These are phyloP conservation scores for Sebastes baramenuke DNA, from an alignment of 2,797 vertebrate genomes.

Conservation along the genomic window DNA sequence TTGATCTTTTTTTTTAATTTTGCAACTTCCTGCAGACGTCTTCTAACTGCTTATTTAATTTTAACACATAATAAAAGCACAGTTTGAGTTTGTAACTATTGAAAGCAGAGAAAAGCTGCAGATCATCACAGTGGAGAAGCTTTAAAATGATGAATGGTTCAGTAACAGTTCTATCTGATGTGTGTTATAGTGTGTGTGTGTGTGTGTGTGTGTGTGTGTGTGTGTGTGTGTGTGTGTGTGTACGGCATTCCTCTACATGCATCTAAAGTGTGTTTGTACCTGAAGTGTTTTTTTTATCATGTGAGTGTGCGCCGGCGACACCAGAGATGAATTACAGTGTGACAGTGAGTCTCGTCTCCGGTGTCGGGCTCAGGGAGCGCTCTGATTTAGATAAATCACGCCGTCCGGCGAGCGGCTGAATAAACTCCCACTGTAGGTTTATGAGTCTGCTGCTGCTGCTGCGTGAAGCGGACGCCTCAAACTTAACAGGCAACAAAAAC, in stretches of 20 bases:
- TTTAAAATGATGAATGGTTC: not conserved
- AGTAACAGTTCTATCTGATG: not conserved
- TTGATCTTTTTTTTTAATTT: too few species aligned
- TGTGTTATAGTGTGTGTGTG: not conserved
- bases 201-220: not conserved
- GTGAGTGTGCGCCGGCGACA: constrained; percentile 20
- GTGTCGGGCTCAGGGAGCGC: constrained; percentile 43
- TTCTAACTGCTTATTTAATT: not conserved
- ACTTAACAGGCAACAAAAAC: constrained; percentile 37
- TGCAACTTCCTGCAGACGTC: not conserved
- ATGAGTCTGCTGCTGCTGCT: constrained; percentile 16
- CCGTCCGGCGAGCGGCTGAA: constrained; percentile 41
- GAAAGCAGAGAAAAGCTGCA: not conserved
- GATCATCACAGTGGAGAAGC: not conserved
- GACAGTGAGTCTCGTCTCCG: constrained; percentile 63
- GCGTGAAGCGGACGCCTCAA: constrained; percentile 10
- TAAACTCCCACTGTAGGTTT: constrained; percentile 63
- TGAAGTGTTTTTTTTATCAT: not conserved
- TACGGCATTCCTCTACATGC: not conserved
- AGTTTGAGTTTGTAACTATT: not conserved
- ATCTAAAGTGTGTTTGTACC: not conserved
- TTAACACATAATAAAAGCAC: accelerated
- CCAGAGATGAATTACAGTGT: constrained; percentile 63
- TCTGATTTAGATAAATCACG: constrained; percentile 76
- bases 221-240: not conserved